Conservation (phyloP, 2,113 vertebrate genomes). For the Cyanoderma ruficeps region DNA sequence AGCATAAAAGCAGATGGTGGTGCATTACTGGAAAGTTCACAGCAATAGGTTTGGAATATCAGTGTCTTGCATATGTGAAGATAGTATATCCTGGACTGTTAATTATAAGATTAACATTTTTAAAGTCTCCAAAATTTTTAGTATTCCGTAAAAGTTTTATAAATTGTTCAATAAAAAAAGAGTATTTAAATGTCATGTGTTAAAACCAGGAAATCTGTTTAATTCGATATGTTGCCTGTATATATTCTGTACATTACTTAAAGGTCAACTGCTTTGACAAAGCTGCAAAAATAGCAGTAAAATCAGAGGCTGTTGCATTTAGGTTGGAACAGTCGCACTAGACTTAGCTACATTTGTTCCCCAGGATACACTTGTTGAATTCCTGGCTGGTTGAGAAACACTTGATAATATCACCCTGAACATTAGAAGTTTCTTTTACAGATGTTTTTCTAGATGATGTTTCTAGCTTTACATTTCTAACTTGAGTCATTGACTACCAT, state of each 20-base stretch:
- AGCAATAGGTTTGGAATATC: conserved; percentile 64
- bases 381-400: not conserved
- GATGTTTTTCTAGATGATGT: not conserved
- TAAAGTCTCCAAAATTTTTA: conserved; percentile 54
- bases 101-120: conserved; percentile 77
- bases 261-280: conserved; percentile 59
- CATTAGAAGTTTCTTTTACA: not conserved
- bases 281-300: conserved; percentile 48
- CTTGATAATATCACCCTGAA: not conserved
- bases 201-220: conserved; percentile 59
- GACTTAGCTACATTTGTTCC: not conserved
- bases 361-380: not conserved
- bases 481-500: not conserved
- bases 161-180: conserved; percentile 65
- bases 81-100: conserved; percentile 61
- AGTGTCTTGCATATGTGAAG: conserved; percentile 23
- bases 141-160: conserved; percentile 64
- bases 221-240: conserved; percentile 39
- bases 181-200: conserved; percentile 61
- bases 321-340: not conserved
- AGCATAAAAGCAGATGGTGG: conserved; percentile 65
- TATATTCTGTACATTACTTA: conserved; percentile 49
- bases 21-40: conserved; percentile 70
- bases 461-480: not conserved
- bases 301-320: conserved; percentile 16